Conservation (phyloP, 2,113 vertebrate species). For the Miniopterus natalensis region DNA sequence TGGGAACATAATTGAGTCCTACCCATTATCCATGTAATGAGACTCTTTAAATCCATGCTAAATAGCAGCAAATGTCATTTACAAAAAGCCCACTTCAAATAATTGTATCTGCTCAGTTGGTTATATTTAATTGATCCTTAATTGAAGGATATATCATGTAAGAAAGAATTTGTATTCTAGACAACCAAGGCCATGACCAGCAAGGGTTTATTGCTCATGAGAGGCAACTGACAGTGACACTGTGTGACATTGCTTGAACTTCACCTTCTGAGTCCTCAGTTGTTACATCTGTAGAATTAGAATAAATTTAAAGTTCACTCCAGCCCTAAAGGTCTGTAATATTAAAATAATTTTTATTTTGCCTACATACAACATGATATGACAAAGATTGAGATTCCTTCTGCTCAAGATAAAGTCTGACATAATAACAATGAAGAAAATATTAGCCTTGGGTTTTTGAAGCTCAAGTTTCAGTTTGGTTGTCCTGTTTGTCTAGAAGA, state of each 20-base stretch:
- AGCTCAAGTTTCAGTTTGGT: not conserved
- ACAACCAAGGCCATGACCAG: not conserved
- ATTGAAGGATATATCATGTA: conserved; percentile 1
- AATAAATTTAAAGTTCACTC: not conserved
- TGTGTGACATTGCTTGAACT: not conserved
- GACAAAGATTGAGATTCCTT: conserved; percentile 28
- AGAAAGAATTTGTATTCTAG: conserved; percentile 36
- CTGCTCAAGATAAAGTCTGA: not conserved
- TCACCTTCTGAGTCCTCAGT: not conserved
- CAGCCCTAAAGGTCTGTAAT: not conserved
- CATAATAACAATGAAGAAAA: not conserved
- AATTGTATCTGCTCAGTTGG: conserved; percentile 51
- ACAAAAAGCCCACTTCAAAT: conserved; percentile 48
- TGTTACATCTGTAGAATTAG: not conserved
- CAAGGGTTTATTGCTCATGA: not conserved
- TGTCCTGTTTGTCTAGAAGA: not conserved
- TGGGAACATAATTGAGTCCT: not conserved
- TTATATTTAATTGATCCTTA: conserved; percentile 58
- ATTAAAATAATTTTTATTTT: conserved; percentile 29
- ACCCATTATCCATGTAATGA: not conserved
- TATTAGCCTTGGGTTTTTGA: not conserved
- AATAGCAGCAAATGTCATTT: conserved; percentile 31
- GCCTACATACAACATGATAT: not conserved
- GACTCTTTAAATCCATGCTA: conserved; percentile 51
- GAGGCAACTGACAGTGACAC: not conserved